phyloP scores from a whole-genome alignment of 37 sponge, comb jelly and placozoan species.

The Tethya wilhelma region DNA sequence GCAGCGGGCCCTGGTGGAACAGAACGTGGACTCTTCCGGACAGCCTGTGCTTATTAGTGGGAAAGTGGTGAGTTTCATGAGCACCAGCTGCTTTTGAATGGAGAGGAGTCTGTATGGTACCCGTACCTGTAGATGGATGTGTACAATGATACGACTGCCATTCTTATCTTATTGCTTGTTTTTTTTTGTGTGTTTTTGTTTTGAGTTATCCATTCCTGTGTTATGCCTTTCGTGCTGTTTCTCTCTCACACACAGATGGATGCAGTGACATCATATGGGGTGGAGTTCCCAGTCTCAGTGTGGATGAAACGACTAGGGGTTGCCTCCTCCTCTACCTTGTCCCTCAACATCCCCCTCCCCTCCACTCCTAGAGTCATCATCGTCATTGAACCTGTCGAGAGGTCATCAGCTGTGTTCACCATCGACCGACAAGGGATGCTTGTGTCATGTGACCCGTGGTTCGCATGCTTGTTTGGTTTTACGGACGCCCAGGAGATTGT shows the following conservation, averaged over 20 bases:
- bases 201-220: too few relatives aligned
- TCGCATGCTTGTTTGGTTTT: constrained; percentile 82
- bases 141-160: neutral
- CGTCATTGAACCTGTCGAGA: constrained; percentile 92
- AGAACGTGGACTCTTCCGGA: constrained; percentile 73
- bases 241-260: too few relatives aligned
- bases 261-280: constrained; percentile 74
- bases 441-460: constrained; percentile 67
- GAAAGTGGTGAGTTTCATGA: constrained; percentile 81
- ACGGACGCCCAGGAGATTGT: constrained; percentile 39
- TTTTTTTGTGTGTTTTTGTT: too few relatives aligned
- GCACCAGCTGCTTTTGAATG: neutral
- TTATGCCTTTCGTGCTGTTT: too few relatives aligned
- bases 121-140: too few relatives aligned
- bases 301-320: constrained; percentile 86
- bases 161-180: neutral
- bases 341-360: neutral
- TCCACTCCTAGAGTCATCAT: constrained; percentile 67
- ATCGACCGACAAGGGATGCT: constrained; percentile 46
- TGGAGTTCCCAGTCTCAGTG: constrained; percentile 88
- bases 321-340: neutral
- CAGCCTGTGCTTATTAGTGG: constrained; percentile 83
- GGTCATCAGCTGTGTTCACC: constrained; percentile 59
- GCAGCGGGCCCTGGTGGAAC: constrained; percentile 80
- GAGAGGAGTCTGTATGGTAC: neutral